Base-by-base conservation (phyloP, 2,888 invertebrate genomes). In the Syritta pipiens region DNA sequence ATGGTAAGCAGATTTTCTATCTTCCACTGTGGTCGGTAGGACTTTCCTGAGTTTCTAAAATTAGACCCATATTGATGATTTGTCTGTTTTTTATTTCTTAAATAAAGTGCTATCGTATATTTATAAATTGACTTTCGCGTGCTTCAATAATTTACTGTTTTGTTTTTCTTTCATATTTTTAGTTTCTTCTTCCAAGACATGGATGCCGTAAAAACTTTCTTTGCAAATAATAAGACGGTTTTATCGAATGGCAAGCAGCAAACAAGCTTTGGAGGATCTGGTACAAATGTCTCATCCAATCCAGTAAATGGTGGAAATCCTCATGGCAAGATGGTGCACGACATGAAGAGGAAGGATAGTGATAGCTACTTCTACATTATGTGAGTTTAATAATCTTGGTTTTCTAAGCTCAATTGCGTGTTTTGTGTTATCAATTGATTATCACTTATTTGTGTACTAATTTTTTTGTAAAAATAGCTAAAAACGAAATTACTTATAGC, bases 361-460 rank as follows among this genome's bases (percentile, higher is more conserved):
- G 88, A 88, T 81, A 86, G 83, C 44, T 88, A 87, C 79, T 88
- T 88, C 74, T 88, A 88, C 81, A 87, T 88, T 63, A 86, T 88
- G 88, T 88, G 82, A 88, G 88, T 88, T 81, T 26, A n/a, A 24
- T 6, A 19, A 19, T 10, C 3, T 19, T 35, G 4, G 9, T 17
- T 37, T 37, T n/a, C n/a, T 4, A 35, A 14, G 10, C 2, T 17
- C 5, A 4, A 17, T 19, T 1, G 4, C 42, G 6, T 4, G 30
- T 28, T 12, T 2, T 3, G 3, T 24, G 28, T 19, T 42, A 28
- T 12, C 12, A 28, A 26, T 19, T 37, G 17, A 37, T 17, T 24
- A 28, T n/a, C 9, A 4, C 2, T 1, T 20, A 30, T 42, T 12
- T 20, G 1, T 46, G n/a, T 12, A 6, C 24, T 12, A 3, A 19